These are phyloP conservation scores for Drymonia ruficornis DNA, from an alignment of 2,888 invertebrate genomes.

Conservation along the genomic window DNA sequence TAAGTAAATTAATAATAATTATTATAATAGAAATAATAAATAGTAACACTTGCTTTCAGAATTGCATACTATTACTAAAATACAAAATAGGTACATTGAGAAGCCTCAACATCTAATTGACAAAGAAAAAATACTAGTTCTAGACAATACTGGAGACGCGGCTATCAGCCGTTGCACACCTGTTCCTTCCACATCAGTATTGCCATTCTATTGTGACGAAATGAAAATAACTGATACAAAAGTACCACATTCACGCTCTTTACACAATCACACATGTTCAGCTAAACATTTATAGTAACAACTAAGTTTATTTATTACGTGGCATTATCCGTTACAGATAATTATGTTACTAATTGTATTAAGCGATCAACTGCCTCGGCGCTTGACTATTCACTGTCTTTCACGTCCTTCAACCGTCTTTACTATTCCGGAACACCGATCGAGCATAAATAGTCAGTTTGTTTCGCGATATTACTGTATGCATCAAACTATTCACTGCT, in stretches of 20 bases:
- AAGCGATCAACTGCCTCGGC: constrained; percentile 66
- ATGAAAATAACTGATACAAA: constrained; percentile 68
- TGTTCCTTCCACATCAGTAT: constrained; percentile 45
- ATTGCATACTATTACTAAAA: constrained; percentile 66
- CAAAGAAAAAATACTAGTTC: constrained; percentile 58
- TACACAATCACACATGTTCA: constrained; percentile 78
- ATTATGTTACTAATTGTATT: constrained; percentile 71
- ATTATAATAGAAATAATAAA: constrained; percentile 78
- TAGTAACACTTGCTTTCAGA: constrained; percentile 73
- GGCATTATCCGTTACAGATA: constrained; percentile 75
- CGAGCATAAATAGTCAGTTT: constrained; percentile 14
- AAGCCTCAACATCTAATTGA: constrained; percentile 64
- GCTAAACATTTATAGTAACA: constrained; percentile 84
- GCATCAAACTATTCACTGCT: constrained; percentile 25
- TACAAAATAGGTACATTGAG: constrained; percentile 57
- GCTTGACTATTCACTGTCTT: constrained; percentile 62
- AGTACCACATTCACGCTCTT: constrained; percentile 77
- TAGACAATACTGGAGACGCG: constrained; percentile 50
- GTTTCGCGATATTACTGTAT: constrained; percentile 20
- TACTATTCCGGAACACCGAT: constrained; percentile 12
- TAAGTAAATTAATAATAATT: constrained; percentile 80
- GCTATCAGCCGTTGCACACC: constrained; percentile 27
- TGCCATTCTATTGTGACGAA: constrained; percentile 56
- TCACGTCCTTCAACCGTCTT: constrained; percentile 8
- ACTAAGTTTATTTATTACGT: constrained; percentile 77